Conservation (phyloP, 1,140 invertebrate species). For the Meloidogyne chitwoodi region DNA sequence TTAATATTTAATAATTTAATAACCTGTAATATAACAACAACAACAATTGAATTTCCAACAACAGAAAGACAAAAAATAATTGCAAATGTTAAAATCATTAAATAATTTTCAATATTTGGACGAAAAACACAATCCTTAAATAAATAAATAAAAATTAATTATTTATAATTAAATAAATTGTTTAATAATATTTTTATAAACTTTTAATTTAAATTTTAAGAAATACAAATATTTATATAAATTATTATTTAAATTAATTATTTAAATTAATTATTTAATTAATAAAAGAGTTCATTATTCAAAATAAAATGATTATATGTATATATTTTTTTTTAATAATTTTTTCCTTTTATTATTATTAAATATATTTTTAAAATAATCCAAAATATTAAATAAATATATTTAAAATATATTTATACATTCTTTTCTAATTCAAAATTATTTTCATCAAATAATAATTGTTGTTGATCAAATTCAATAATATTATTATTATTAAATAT, state of each 20-base stretch:
- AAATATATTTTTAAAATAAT: too few species aligned
- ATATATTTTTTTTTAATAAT: too few species aligned
- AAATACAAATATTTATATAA: too few species aligned
- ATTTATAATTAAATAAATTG: not conserved
- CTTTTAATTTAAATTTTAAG: too few species aligned
- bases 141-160: too few species aligned
- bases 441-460: not conserved
- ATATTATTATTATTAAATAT: not conserved
- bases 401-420: not conserved
- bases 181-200: too few species aligned
- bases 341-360: too few species aligned
- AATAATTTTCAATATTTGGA: constrained; percentile 36
- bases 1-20: not conserved
- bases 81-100: constrained; percentile 41
- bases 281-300: too few species aligned
- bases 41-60: constrained; percentile 46
- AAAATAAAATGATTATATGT: too few species aligned
- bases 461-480: not conserved
- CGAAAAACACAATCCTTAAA: constrained; percentile 19
- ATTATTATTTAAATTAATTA: too few species aligned
- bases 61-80: constrained; percentile 46
- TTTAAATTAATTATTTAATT: too few species aligned
- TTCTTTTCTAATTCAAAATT: not conserved
- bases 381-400: too few species aligned
- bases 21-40: constrained; percentile 51